These are phyloP conservation scores for Danio albolineatus DNA, from an alignment of 2,797 vertebrate species.

Conservation along the genomic window DNA sequence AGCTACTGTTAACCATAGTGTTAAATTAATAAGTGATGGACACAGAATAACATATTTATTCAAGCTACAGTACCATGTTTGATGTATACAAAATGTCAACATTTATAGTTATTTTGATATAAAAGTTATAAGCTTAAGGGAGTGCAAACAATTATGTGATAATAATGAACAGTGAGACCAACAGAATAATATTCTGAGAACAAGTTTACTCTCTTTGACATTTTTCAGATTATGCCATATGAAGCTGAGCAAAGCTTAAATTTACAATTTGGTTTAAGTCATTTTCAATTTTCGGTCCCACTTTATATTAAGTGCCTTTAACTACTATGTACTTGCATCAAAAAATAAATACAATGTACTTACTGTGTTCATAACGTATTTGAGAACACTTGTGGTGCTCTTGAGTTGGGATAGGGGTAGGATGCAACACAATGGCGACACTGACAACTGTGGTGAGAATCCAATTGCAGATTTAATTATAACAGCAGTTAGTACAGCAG, in stretches of 20 bases:
- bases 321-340: too few relatives aligned
- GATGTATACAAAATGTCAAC: constrained; percentile 3
- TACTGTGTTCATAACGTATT: too few relatives aligned
- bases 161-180: neutral
- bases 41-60: neutral
- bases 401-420: too few relatives aligned
- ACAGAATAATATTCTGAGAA: neutral
- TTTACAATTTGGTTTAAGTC: neutral
- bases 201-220: neutral
- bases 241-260: neutral
- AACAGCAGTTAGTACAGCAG: too few relatives aligned
- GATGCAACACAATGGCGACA: too few relatives aligned
- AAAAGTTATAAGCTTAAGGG: neutral
- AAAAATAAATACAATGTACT: too few relatives aligned
- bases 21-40: constrained; percentile 23
- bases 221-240: neutral
- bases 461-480: too few relatives aligned
- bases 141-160: neutral
- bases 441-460: too few relatives aligned
- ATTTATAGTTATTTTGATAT: neutral
- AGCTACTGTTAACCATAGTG: constrained; percentile 3
- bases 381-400: too few relatives aligned
- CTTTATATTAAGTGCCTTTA: too few relatives aligned
- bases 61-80: neutral
- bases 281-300: too few relatives aligned